Evolutionary conservation across 2,888 invertebrate genomes (phyloP).

Genomic region (Odontomyia ornata): DNA sequence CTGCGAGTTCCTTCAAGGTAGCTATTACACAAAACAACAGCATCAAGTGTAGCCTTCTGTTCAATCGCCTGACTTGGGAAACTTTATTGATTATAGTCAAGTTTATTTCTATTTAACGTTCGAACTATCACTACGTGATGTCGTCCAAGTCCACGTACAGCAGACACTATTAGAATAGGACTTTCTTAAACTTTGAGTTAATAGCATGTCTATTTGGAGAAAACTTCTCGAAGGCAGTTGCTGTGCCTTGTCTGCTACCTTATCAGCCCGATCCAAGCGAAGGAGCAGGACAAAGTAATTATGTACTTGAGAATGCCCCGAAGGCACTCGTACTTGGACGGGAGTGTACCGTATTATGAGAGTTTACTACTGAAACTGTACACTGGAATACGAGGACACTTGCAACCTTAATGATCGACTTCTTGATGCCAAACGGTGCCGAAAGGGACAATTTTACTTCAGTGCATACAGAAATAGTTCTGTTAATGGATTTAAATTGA

Average conservation of each 20-base stretch:
- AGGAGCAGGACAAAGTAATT: slow-evolving; percentile 46
- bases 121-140: slow-evolving; percentile 47
- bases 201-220: slow-evolving; percentile 41
- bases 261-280: slow-evolving; percentile 5
- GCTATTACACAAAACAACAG: background rate
- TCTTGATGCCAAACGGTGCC: slow-evolving; percentile 30
- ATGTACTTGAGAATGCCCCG: slow-evolving; percentile 40
- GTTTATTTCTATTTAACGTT: slow-evolving; percentile 50
- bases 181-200: slow-evolving; percentile 35
- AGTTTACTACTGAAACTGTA: slow-evolving; percentile 2
- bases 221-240: slow-evolving; percentile 35
- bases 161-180: slow-evolving; percentile 35
- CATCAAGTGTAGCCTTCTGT: slow-evolving; percentile 26
- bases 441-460: slow-evolving; percentile 33
- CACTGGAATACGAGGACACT: slow-evolving; percentile 4
- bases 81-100: slow-evolving; percentile 49
- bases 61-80: slow-evolving; percentile 34
- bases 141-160: slow-evolving; percentile 43
- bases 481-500: slow-evolving; percentile 41
- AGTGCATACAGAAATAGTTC: slow-evolving; percentile 24
- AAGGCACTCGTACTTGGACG: background rate
- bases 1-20: background rate
- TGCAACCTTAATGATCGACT: slow-evolving; percentile 41
- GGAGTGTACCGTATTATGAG: background rate
- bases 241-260: slow-evolving; percentile 29